Base-by-base conservation (phyloP, 92 coral and sea anemone genomes). In the Zoanthus solanderi region DNA sequence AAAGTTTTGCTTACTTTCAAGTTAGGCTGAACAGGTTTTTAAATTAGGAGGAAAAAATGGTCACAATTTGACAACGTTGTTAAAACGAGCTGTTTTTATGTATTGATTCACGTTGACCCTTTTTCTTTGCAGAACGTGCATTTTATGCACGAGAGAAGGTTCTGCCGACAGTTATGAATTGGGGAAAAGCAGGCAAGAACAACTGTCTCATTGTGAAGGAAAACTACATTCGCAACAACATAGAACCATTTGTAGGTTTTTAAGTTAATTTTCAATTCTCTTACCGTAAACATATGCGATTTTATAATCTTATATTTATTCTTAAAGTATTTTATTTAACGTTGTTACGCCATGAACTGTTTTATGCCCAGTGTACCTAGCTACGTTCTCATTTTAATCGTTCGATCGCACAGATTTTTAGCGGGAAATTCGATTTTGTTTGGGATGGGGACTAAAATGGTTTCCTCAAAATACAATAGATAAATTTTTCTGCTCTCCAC, bases 121-220 rank as follows among this genome's bases (percentile, higher is more conserved):
- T 23, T 31, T 74, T 32, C 45, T 46, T 61, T 37, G 32, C 90
- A 96, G 99, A 96, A 74, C 97, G 99, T 32, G 95, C 99, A 13
- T 89, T 96, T 37, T 98, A 93, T 71, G 94, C 90, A 72, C 92
- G 92, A 44, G 99, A 96, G 91, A 96, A 96, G 71, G 99, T 96
- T 58, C 90, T 96, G 42, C 78, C 95, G 7, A 89, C 95, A 9
- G 98, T 96, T 45, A 90, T 94, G 87, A 78, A 89, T 11, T 92
- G 95, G 92, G 97, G 93, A 11, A 89, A 85, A 63, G 84, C 89
- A 63, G 94, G 92, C 31, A 94, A 87, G 74, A 94, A 88, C 60
- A 96, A 96, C 83, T 85, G 83, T 83, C 89, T 95, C 68, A 91
- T 95, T 15, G 94, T 96, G 57, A 96, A 95, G 85, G 97, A 95